Evolutionary conservation across 1,140 invertebrate species (phyloP), one percentile per base, ranked within the genome.

Genomic region (Dendrolimus kikuchii): DNA sequence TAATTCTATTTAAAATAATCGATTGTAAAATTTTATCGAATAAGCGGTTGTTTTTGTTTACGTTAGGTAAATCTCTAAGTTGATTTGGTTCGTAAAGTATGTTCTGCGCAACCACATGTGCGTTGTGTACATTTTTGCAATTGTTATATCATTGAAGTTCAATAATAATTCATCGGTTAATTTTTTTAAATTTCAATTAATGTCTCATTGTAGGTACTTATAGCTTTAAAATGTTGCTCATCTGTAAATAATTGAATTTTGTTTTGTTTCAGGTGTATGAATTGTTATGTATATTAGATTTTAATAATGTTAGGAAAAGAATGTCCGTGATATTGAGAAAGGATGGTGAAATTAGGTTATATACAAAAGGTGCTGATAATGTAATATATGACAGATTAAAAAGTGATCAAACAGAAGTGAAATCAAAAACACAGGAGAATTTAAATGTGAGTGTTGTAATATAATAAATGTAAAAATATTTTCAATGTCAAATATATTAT

Each of bases 361-460:
- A 98, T 81, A 99, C 97, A 83, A 99, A 99, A 91, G 98, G 98
- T 61, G 98, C 98, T 48, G 98, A 99, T 89, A 98, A 96, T 86
- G 96, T 99, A 59, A 96, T 99, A 79, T 98, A 98, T 86, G 96
- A 98, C 85, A 91, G 96, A 70, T 89, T 99, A 70, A 93, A 93
- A 83, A 81, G 89, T 51, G 92, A 91, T 40, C 92, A 92, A 76
- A 91, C 93, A 8, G 92, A 94, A 55, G 89, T 95, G 1, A 96
- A 93, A 88, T 77, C 89, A 5, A 93, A 92, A 81, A 98, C 96
- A 5, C 93, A 95, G 69, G 95, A 98, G 76, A 97, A 99, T 90
- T 92, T 99, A 64, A 98, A 97, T 90, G 95, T 96, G 87, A 92
- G 91, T 92, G 7, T 47, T 45, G 8, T 38, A 44, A 40, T 47